Evolutionary conservation across 2,888 invertebrate species (phyloP).

Genomic region (Phasia obesa): DNA sequence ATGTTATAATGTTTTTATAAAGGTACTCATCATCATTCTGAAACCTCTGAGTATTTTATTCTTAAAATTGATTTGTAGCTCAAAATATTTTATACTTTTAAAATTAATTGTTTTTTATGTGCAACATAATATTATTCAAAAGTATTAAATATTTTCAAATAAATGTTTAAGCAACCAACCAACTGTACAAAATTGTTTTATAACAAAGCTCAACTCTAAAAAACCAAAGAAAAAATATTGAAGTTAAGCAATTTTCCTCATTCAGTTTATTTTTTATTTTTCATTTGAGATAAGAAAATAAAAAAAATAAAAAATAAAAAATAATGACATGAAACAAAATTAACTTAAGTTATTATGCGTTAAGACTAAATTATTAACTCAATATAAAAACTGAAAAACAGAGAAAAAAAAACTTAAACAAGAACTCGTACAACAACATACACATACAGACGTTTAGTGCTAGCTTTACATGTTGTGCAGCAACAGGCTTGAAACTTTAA

Average conservation of each 20-base stretch:
- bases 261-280: slow-evolving; percentile 22
- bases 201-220: neutral
- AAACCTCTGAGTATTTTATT: no score
- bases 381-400: slow-evolving; percentile 22
- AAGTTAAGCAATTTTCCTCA: slow-evolving; percentile 17
- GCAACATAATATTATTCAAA: neutral
- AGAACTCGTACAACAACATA: slow-evolving; percentile 10
- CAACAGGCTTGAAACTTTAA: slow-evolving; percentile 35
- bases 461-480: slow-evolving; percentile 46
- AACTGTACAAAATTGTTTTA: neutral
- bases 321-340: slow-evolving; percentile 45
- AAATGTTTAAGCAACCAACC: neutral
- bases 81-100: no score
- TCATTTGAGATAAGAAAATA: slow-evolving; percentile 2
- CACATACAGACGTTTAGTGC: neutral
- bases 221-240: slow-evolving; percentile 4
- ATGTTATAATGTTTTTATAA: no score
- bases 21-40: no score
- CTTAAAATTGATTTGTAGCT: no score
- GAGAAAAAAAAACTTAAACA: neutral
- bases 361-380: slow-evolving; percentile 64
- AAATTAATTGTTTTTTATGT: neutral
- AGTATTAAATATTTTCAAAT: neutral
- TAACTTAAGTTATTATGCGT: slow-evolving; percentile 66
- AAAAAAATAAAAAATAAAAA: neutral